A percentile compares a stretch with the other conserved stretches of the same genome.
These are phyloP conservation scores for Lamprotornis superbus DNA, from an alignment of 2,113 vertebrate genomes.

Conservation along the genomic window DNA sequence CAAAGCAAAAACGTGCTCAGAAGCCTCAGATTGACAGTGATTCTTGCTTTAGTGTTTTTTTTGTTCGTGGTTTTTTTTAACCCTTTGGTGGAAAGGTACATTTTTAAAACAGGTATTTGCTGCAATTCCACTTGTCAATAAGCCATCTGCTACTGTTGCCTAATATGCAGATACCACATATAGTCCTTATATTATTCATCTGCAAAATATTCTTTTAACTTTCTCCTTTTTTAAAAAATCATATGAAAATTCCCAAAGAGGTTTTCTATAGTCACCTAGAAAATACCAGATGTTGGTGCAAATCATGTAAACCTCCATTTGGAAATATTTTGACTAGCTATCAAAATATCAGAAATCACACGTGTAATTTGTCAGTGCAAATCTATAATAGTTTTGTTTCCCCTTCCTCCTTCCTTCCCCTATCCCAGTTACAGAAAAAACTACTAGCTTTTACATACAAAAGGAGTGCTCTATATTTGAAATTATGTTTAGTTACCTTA, in stretches of 20 bases:
- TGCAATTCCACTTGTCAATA: slow-evolving; percentile 26
- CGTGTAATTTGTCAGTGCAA: slow-evolving; percentile 79
- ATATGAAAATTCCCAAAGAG: slow-evolving; percentile 74
- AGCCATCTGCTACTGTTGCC: slow-evolving; percentile 2
- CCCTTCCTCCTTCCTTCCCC: neutral
- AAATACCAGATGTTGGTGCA: slow-evolving; percentile 76
- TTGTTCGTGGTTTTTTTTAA: neutral
- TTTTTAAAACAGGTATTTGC: slow-evolving; percentile 52
- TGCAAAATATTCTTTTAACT: slow-evolving; percentile 70
- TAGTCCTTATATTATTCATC: slow-evolving; percentile 57
- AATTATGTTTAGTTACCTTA: slow-evolving; percentile 59
- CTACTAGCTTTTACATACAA: slow-evolving; percentile 66
- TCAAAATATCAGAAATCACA: slow-evolving; percentile 67
- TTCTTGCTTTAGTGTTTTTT: slow-evolving; percentile 56
- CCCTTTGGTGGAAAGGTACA: slow-evolving; percentile 5
- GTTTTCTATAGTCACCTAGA: slow-evolving; percentile 73
- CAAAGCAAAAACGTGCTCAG: slow-evolving; percentile 60
- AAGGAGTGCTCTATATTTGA: slow-evolving; percentile 67
- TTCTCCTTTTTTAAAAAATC: slow-evolving; percentile 67
- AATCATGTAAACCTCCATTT: slow-evolving; percentile 72
- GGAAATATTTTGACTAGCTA: slow-evolving; percentile 71
- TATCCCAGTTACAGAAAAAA: slow-evolving; percentile 70
- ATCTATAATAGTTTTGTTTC: slow-evolving; percentile 68
- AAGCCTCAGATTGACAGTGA: slow-evolving; percentile 58
- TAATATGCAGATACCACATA: neutral